Conservation (phyloP, 2,113 vertebrate genomes). For the Amphilophus citrinellus region DNA sequence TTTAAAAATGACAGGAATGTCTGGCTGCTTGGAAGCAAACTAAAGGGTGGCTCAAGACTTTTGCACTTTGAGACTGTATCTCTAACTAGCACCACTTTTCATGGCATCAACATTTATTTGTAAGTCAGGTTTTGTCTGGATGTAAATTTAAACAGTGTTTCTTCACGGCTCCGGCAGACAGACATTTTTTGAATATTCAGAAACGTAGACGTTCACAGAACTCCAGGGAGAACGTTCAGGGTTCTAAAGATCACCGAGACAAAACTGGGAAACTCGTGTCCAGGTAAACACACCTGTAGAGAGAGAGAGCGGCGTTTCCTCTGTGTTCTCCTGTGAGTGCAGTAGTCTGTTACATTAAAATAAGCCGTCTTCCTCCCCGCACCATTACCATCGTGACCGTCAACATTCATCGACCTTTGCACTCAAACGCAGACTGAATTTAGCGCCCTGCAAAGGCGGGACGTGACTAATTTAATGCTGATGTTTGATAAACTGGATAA, state of each 20-base stretch:
- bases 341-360: background rate
- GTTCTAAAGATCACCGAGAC: background rate
- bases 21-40: too few species aligned
- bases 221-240: background rate
- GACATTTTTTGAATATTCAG: background rate
- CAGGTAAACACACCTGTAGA: background rate
- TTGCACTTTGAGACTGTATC: too few species aligned
- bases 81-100: too few species aligned
- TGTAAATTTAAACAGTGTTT: background rate
- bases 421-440: too few species aligned
- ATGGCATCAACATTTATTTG: too few species aligned
- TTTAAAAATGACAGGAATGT: too few species aligned
- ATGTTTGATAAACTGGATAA: background rate
- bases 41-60: too few species aligned
- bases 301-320: background rate
- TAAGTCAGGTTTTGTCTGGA: too few species aligned
- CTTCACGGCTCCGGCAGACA: background rate
- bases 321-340: background rate
- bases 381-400: background rate
- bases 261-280: accelerated
- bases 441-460: too few species aligned
- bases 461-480: background rate
- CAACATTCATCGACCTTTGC: too few species aligned
- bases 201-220: background rate
- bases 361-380: background rate